Evolutionary conservation across 2,113 vertebrate genomes (phyloP), one percentile per base, ranked within the genome.

Genomic region (Falco punctatus): DNA sequence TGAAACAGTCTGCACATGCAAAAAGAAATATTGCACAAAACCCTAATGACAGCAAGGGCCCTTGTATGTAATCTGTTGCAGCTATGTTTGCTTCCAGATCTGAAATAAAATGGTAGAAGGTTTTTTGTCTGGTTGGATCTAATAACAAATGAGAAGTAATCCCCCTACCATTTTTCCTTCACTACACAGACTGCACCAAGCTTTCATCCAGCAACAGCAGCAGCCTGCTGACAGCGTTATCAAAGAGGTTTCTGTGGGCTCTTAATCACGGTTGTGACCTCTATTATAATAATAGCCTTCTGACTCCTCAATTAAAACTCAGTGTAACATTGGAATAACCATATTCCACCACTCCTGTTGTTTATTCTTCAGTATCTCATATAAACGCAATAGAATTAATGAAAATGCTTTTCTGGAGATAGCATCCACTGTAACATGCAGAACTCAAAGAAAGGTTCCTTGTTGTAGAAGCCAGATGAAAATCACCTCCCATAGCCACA

Each of bases 11-110:
- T 81, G 67, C 70, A 90, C 67, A 55, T 46, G 33, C 57, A 55
- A 85, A 71, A 92, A 62, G 81, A 92, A 96, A 93, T 35, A 92
- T 13, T 95, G 85, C 26, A 10, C 55, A 72, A 90, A 95, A 42
- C 15, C 57, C 51, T 44, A 49, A 64, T 40, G 78, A 75, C 86
- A 94, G 62, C 15, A 65, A 88, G n/a, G 44, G 32, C 13, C 13
- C 81, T 77, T 49, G 33, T 24, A 70, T 40, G 58, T 57, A 77
- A 77, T 79, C 74, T 84, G 24, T 33, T 80, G 32, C 80, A 69
- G 66, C 49, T 46, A 40, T 51, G 38, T 72, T 90, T 86, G 65
- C 59, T 95, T 97, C 38, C 55, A 81, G 69, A 58, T 26, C 52
- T 69, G 61, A 96, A 94, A 92, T 66, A 40, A 94, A 93, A 40